Evolutionary conservation across 2,113 vertebrate genomes (phyloP), one percentile per base, ranked within the genome.

Genomic region (Alethe castanea): DNA sequence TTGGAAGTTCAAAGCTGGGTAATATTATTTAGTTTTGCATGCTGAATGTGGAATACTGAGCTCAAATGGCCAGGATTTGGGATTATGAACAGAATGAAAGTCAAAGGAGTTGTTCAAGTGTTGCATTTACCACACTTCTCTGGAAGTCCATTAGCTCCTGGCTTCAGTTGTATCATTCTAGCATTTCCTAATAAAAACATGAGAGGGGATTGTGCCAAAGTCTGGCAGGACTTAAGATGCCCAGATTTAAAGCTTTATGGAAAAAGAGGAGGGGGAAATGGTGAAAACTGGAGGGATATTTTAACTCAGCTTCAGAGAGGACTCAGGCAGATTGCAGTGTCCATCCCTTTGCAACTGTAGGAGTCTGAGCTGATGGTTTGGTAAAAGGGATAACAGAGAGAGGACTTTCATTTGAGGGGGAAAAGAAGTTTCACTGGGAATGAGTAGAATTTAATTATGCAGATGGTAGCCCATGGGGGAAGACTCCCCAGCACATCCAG

Each of bases 401-500:
- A 59, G 23, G 35, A 66, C 23, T 79, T 90, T 29, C 84, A 45
- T 92, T 92, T 74, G 62, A 61, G 40, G 52, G n/a, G 81, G 59
- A 69, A 94, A 81, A 74, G 19, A 73, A 87, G 72, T 91, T 85
- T 72, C 53, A 25, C 35, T 91, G 25, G 81, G 59, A 93, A 69
- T 42, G 53, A 88, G 85, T 10, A 86, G 92, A 92, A 97, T 93
- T 92, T 92, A 88, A 90, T 96, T 94, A 86, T 76, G 50, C 74
- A 72, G 82, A 57, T 79, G 36, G 86, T n/a, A 94, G 61, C 45
- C 25, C 52, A 3, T 42, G 88, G 69, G 40, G 71, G 38, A 77
- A 88, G 79, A 64, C 54, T 85, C 71, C 54, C 61, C 74, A 81
- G 90, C 57, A 62, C 81, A 86, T 74, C 81, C 90, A 76, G 95